Evolutionary conservation across 2,113 vertebrate genomes (phyloP).

Genomic region (Ivindomyrus marchei): DNA sequence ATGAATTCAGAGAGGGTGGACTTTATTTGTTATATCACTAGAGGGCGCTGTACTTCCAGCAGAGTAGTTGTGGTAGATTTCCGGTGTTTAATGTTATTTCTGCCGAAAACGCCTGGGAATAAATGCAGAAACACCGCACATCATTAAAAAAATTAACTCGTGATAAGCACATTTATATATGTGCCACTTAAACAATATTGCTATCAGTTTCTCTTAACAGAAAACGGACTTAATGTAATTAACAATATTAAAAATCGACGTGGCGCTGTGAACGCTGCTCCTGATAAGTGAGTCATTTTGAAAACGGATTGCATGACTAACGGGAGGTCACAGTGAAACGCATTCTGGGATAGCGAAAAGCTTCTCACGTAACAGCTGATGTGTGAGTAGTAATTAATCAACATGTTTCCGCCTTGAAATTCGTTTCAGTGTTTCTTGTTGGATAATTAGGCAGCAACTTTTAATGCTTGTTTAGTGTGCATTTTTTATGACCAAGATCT

Average conservation of each 20-base stretch:
- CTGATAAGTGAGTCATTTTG: neutral
- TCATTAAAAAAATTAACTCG: neutral
- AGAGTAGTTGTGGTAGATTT: neutral
- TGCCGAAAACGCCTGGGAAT: neutral
- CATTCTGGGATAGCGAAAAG: neutral
- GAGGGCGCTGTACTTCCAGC: constrained; percentile 1
- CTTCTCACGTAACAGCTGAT: neutral
- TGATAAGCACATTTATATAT: neutral
- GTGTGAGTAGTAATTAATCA: neutral
- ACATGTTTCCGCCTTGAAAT: neutral
- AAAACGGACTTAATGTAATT: neutral
- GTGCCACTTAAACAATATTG: neutral
- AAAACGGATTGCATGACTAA: neutral
- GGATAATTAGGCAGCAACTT: neutral
- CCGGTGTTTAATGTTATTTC: neutral
- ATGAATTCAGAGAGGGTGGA: neutral
- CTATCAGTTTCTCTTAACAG: neutral
- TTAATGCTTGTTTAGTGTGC: neutral
- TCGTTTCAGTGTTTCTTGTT: neutral
- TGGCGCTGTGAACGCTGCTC: neutral
- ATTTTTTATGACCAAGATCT: neutral
- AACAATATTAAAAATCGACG: neutral
- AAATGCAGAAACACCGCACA: neutral
- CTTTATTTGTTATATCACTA: neutral
- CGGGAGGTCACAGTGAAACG: neutral